Evolutionary conservation across 2,888 invertebrate genomes (phyloP), one percentile per base, ranked within the genome.

Genomic region (Heliconius cydno): DNA sequence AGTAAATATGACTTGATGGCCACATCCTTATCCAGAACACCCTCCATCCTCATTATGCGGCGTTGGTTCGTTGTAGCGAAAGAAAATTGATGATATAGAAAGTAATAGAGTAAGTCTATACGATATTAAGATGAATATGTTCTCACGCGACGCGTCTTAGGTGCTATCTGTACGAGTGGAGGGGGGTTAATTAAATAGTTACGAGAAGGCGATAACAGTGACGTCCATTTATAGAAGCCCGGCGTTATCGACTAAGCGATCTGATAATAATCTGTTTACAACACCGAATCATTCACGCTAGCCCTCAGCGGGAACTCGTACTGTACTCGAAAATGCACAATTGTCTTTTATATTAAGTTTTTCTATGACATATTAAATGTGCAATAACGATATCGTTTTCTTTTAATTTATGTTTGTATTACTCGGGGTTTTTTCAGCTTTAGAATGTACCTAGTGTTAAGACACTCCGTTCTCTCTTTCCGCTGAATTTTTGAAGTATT

Each of bases 121-220:
- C 83, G 82, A 81, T 81, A 81, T 82, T 82, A 83, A 82, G 83
- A 84, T 85, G 85, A 84, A 85, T 86, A 85, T 89, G 88, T 92
- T 92, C 91, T 90, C 92, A 92, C 91, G 92, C 91, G 89, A 90
- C 88, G 87, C 88, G 87, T 88, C 89, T 85, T 86, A 74, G 65
- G 68, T 74, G 86, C 90, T 93, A 93, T 93, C 93, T 90, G 90
- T 90, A 90, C 89, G 90, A 89, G 87, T 85, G 85, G 86, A 87
- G 89, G 88, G 90, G 88, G 91, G 92, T 93, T 94, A 93, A 94
- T 94, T 93, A 93, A 93, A 93, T 92, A 92, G 92, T 92, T 91
- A 89, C 86, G 87, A 90, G 89, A 87, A 86, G 81, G 83, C 89
- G 91, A 93, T 93, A 92, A 91, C 86, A 89, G 85, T 88, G 90